Evolutionary conservation across 2,888 invertebrate species (phyloP).

Genomic region (Mantis religiosa): DNA sequence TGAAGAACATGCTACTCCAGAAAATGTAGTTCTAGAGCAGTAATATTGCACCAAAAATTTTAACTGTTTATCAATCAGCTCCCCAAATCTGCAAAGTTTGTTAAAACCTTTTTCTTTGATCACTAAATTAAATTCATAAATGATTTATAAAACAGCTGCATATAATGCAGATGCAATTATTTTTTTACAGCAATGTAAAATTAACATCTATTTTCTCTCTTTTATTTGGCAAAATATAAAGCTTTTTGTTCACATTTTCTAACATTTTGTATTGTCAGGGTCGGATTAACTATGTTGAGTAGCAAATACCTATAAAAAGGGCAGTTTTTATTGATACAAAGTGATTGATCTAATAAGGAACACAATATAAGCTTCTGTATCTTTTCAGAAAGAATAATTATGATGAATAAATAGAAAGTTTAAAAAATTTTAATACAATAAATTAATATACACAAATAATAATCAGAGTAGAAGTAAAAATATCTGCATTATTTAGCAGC

Average conservation of each 20-base stretch:
- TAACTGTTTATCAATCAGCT: not conserved
- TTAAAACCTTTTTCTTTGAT: not conserved
- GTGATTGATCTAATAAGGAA: not conserved
- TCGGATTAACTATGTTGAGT: slow-evolving; percentile 8
- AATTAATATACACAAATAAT: not conserved
- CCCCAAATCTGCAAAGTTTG: not conserved
- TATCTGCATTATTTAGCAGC: not conserved
- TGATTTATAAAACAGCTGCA: not conserved
- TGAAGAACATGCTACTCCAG: not conserved
- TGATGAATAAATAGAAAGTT: not conserved
- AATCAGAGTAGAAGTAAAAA: not conserved
- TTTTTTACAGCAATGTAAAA: slow-evolving; percentile 1
- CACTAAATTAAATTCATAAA: not conserved
- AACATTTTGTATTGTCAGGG: slow-evolving; percentile 5
- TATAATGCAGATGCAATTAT: not conserved
- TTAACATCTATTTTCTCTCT: slow-evolving; percentile 16
- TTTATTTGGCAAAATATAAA: slow-evolving; percentile 30
- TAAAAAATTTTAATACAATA: not conserved
- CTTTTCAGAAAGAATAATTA: not conserved
- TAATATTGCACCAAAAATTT: not conserved
- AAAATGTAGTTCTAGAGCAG: not conserved
- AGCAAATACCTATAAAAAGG: not conserved
- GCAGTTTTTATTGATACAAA: not conserved
- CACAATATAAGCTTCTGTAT: not conserved
- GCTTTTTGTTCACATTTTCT: slow-evolving; percentile 22